These are phyloP conservation scores for Apamea anceps DNA, from an alignment of 2,888 invertebrate genomes.

Conservation along the genomic window DNA sequence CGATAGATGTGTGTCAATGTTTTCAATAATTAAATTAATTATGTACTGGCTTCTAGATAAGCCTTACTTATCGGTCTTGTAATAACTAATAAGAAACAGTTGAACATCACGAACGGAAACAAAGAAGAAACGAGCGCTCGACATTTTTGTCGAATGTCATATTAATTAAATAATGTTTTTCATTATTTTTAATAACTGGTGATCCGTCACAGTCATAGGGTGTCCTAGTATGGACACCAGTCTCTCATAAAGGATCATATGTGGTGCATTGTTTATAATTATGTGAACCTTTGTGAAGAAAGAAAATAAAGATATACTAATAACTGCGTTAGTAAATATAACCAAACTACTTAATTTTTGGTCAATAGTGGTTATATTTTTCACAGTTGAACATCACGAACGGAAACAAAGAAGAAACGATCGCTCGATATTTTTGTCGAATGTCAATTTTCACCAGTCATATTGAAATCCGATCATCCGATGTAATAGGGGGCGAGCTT, in stretches of 20 bases:
- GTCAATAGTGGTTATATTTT: not conserved
- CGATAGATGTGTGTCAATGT: conserved; percentile 54
- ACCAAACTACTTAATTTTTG: not conserved
- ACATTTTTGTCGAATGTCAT: not conserved
- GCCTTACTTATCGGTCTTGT: conserved; percentile 23
- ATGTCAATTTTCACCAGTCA: too few relatives aligned
- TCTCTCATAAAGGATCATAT: too few relatives aligned
- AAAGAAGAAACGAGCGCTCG: conserved; percentile 5
- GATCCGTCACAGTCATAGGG: not conserved
- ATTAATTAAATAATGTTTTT: not conserved
- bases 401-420: conserved; percentile 4
- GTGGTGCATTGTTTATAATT: not conserved
- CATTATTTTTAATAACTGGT: not conserved
- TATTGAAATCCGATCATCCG: not conserved
- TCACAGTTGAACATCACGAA: conserved; percentile 22
- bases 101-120: conserved; percentile 16
- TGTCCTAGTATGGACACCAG: too few relatives aligned
- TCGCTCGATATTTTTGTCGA: not conserved
- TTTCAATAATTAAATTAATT: conserved; percentile 61
- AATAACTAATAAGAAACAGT: conserved; percentile 22
- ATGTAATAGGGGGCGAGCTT: not conserved
- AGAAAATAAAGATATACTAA: not conserved
- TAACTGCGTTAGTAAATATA: not conserved
- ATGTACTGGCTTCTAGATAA: conserved; percentile 49
- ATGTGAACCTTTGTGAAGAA: not conserved